Base-by-base conservation (phyloP, 2,888 invertebrate species). In the Cosmopolites sordidus region DNA sequence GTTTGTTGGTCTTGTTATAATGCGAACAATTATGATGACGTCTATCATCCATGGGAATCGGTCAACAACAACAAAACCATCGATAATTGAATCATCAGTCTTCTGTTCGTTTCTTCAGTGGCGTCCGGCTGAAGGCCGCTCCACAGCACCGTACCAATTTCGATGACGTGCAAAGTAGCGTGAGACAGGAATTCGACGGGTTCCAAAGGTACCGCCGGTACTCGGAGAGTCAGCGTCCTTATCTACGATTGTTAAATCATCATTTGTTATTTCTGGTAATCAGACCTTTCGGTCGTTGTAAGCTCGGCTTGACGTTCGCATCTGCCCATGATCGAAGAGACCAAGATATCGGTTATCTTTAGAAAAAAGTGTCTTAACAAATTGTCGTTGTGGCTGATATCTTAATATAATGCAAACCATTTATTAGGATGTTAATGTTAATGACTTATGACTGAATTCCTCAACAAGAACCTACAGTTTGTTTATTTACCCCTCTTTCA, bases 101-200 rank as follows among this genome's bases (percentile, higher is more conserved):
- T 33, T 33, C 8, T 33, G 33, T 5, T n/a, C 33, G 8, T 4
- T 33, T 33, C 33, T n/a, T 12, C 22, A 8, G 22, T 22, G 22
- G 22, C 22, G 22, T 22, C 8, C 48, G 48, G 51, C 48, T 63
- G 64, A 66, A 62, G 62, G 64, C 22, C 22, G 22, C 22, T 8
- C 22, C 22, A 64, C 64, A 64, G 62, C 56, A 65, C 64, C 64
- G 66, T 64, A 64, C 64, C 54, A 54, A 60, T 59, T 56, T 57
- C 61, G 61, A 60, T 63, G 64, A 64, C 65, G 63, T 62, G 64
- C 64, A 60, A 64, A 65, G 66, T 69, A 69, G 69, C 68, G 68
- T 68, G 69, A 69, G 69, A 69, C 66, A 67, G 62, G 67, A 69
- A 70, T 69, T 68, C 66, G 61, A 50, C 39, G 45, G 47, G 54